A percentile compares a stretch with the other conserved stretches of the same genome.
Conservation (phyloP, 2,888 invertebrate species). For the Molanna angustata region DNA sequence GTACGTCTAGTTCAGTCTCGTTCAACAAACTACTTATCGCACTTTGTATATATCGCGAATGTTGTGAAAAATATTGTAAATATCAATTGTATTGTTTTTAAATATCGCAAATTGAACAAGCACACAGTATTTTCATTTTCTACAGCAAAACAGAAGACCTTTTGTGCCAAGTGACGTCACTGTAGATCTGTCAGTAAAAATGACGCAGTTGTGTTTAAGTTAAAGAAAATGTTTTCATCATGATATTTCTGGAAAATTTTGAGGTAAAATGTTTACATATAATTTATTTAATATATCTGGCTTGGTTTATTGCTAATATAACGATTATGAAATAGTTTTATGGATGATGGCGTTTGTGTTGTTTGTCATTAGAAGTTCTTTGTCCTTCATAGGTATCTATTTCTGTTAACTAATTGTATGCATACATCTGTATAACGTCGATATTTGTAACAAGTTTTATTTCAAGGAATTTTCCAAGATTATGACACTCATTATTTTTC, state of each 20-base stretch:
- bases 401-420: conserved; percentile 24
- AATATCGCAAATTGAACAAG: conserved; percentile 2
- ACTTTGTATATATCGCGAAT: conserved; percentile 11
- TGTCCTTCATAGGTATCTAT: conserved; percentile 29
- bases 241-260: conserved; percentile 41
- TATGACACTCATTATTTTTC: too few species aligned
- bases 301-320: too few species aligned
- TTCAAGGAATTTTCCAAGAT: neutral
- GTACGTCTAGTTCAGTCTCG: conserved; percentile 21
- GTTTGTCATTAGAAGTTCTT: conserved; percentile 23
- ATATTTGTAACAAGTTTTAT: conserved; percentile 11
- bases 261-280: conserved; percentile 17
- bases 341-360: conserved; percentile 5
- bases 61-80: conserved; percentile 2
- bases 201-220: conserved; percentile 61
- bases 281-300: too few species aligned
- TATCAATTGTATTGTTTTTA: neutral
- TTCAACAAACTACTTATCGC: conserved; percentile 7
- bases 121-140: too few species aligned
- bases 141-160: conserved; percentile 34
- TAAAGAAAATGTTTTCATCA: conserved; percentile 51
- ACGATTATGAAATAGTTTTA: too few species aligned
- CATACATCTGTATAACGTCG: conserved; percentile 16
- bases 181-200: conserved; percentile 56
- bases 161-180: conserved; percentile 58